Evolutionary conservation across 1,140 invertebrate genomes (phyloP).

Genomic region (Macrobrachium nipponense): DNA sequence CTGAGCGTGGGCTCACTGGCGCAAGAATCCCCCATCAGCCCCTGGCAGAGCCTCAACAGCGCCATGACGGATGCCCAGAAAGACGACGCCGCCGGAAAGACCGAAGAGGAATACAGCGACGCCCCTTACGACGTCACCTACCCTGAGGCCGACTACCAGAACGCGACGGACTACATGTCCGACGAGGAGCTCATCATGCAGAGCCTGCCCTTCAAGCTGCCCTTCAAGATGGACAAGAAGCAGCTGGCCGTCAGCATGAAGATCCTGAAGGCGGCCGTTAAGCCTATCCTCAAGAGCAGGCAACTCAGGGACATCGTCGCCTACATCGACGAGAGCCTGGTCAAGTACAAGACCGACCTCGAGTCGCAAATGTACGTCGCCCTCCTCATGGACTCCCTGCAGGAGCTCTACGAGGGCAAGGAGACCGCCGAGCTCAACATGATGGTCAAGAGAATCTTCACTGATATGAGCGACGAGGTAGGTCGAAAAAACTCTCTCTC

Average conservation of each 20-base stretch:
- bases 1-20: constrained; percentile 1
- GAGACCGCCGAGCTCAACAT: constrained; percentile 38
- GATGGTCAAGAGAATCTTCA: constrained; percentile 32
- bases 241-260: constrained; percentile 48
- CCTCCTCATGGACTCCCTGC: constrained; percentile 37
- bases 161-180: background rate
- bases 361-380: constrained; percentile 48
- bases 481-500: background rate
- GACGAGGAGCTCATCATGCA: constrained; percentile 33
- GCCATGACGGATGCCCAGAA: background rate
- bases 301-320: constrained; percentile 19
- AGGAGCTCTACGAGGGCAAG: constrained; percentile 50
- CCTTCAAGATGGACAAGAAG: constrained; percentile 57
- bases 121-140: background rate
- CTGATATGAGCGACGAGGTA: constrained; percentile 47
- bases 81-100: background rate
- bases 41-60: constrained; percentile 46
- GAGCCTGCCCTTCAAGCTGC: constrained; percentile 43
- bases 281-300: constrained; percentile 50
- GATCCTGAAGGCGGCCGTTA: constrained; percentile 48
- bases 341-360: background rate
- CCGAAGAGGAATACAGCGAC: background rate
- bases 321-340: constrained; percentile 20
- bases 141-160: background rate
- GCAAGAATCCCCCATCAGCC: constrained; percentile 13